Percentiles rank a stretch among this genome's conserved stretches.
phyloP scores from a whole-genome alignment of 2,888 invertebrate species.

The Eupelmus urozonus region DNA sequence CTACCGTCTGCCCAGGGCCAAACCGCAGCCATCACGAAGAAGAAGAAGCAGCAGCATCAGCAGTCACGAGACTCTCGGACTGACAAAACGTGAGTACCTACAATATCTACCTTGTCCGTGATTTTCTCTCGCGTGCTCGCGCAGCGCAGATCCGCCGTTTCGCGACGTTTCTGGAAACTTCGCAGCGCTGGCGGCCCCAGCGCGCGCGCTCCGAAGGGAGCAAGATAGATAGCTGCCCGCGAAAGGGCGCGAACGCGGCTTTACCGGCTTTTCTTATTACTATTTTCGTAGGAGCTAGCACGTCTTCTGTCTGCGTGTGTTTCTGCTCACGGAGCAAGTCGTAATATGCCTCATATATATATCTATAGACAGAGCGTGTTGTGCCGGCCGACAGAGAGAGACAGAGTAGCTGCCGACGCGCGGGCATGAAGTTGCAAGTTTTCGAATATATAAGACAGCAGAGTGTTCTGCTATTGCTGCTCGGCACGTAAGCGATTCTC shows the following conservation, averaged over 20 bases:
- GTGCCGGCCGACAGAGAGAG: background rate
- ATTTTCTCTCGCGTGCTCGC: too few species aligned
- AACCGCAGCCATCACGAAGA: conserved; percentile 26
- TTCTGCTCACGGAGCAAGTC: background rate
- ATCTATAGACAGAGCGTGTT: too few species aligned
- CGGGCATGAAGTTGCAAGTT: conserved; percentile 33
- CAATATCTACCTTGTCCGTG: too few species aligned
- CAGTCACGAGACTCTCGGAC: conserved; percentile 24
- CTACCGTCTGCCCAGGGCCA: background rate
- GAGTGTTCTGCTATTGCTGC: too few species aligned
- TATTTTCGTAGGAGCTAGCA: background rate
- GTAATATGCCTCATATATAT: background rate
- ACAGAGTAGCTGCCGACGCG: background rate
- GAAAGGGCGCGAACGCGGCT: too few species aligned
- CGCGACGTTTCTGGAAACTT: conserved; percentile 49
- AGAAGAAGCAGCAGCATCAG: conserved; percentile 30
- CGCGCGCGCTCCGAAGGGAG: too few species aligned
- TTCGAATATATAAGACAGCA: background rate
- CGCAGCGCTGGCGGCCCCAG: conserved; percentile 16
- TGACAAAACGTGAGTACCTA: conserved; percentile 52
- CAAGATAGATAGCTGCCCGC: too few species aligned
- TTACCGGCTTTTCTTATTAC: too few species aligned
- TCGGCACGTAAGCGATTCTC: too few species aligned
- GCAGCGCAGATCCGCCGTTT: background rate
- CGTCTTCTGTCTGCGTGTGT: too few species aligned